These are phyloP conservation scores for Hipparchia sbordonii DNA, from an alignment of 2,888 invertebrate species.

Conservation along the genomic window DNA sequence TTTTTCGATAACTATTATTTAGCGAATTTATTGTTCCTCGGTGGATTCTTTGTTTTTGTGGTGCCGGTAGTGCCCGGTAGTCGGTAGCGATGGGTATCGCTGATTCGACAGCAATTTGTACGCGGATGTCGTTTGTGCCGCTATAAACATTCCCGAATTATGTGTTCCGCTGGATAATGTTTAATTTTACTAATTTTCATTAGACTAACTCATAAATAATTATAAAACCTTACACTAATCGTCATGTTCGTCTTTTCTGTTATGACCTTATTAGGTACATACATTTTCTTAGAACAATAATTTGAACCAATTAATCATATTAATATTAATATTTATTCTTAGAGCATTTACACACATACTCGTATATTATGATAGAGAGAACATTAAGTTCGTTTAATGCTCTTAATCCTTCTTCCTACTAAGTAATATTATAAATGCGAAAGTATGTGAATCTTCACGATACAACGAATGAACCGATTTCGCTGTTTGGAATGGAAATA, in stretches of 20 bases:
- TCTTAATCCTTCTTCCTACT: too few species aligned
- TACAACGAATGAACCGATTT: too few species aligned
- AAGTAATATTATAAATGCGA: too few species aligned
- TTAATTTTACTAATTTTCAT: slow-evolving; percentile 16
- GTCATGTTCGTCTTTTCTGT: neutral
- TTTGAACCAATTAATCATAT: too few species aligned
- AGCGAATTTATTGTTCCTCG: slow-evolving; percentile 69
- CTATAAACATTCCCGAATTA: slow-evolving; percentile 42
- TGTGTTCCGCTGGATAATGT: slow-evolving; percentile 33
- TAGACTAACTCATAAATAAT: neutral
- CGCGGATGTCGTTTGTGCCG: slow-evolving; percentile 43
- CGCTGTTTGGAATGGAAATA: too few species aligned
- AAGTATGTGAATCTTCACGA: too few species aligned
- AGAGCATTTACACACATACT: too few species aligned
- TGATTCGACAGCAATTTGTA: slow-evolving; percentile 42
- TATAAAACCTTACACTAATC: neutral
- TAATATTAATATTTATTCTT: too few species aligned
- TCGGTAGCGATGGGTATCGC: slow-evolving; percentile 39
- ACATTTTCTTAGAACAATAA: too few species aligned
- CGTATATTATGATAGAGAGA: too few species aligned
- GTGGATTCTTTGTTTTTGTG: slow-evolving; percentile 31
- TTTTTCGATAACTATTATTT: slow-evolving; percentile 79
- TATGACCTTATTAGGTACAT: too few species aligned
- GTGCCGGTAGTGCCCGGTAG: slow-evolving; percentile 33
- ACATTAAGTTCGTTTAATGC: too few species aligned